phyloP scores from a whole-genome alignment of 1,140 invertebrate genomes.

The Daktulosphaira vitifoliae region DNA sequence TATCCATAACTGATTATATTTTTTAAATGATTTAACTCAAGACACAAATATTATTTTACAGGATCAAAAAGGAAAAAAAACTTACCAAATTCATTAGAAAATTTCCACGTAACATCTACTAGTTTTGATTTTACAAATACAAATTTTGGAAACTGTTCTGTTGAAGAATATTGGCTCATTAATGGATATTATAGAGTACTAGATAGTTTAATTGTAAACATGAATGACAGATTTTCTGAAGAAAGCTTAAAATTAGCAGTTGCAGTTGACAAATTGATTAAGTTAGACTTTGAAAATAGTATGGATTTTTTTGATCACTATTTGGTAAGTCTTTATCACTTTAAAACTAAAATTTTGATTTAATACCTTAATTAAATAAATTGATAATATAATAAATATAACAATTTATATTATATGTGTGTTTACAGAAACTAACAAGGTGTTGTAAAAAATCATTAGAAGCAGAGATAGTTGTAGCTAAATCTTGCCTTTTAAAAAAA shows the following conservation, averaged over 20 bases:
- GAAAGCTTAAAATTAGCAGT: neutral
- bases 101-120: no score
- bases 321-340: neutral
- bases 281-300: constrained; percentile 1
- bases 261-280: neutral
- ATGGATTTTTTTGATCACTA: constrained; percentile 9
- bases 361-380: neutral
- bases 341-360: no score
- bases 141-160: no score
- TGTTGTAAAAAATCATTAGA: neutral
- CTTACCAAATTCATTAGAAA: no score
- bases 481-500: neutral
- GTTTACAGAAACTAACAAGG: neutral
- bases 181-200: constrained; percentile 19
- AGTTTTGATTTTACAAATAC: no score
- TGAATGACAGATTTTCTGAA: constrained; percentile 3
- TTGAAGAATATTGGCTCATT: constrained; percentile 5
- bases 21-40: no score
- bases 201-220: neutral
- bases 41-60: no score
- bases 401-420: neutral
- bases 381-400: neutral
- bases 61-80: no score
- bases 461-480: neutral
- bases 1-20: no score